These are phyloP conservation scores for Elephantulus edwardii DNA, from an alignment of 2,113 vertebrate species.

Conservation along the genomic window DNA sequence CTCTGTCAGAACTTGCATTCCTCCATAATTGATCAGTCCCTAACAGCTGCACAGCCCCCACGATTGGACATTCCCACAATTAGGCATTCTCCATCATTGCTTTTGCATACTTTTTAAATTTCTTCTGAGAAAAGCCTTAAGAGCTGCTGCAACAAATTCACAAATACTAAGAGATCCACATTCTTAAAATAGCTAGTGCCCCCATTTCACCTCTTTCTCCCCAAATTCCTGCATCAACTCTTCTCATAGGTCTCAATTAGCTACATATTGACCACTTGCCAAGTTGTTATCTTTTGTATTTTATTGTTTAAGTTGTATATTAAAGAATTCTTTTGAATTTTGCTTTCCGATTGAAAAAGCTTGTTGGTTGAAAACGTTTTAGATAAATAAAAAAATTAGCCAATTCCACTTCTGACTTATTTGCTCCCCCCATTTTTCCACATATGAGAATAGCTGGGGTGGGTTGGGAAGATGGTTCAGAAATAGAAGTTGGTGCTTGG, in stretches of 20 bases:
- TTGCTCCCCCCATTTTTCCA: background rate
- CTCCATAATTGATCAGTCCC: too few species aligned
- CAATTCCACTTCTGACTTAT: constrained; percentile 21
- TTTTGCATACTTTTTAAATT: background rate
- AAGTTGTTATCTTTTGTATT: constrained; percentile 24
- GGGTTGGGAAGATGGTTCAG: background rate
- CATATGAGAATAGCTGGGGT: background rate
- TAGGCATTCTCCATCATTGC: background rate
- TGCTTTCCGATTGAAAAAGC: constrained; percentile 25
- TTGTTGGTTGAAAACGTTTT: constrained; percentile 16
- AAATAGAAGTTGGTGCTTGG: constrained; percentile 20
- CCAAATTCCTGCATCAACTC: background rate
- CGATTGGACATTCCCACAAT: background rate
- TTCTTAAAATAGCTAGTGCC: background rate
- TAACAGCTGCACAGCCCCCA: too few species aligned
- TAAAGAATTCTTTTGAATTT: background rate
- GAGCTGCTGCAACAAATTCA: background rate
- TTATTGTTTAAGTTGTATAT: constrained; percentile 11
- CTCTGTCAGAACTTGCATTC: background rate
- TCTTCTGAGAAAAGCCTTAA: constrained; percentile 16
- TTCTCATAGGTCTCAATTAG: background rate
- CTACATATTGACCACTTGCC: background rate
- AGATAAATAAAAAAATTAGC: background rate
- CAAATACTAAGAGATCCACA: background rate
- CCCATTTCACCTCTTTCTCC: background rate